Conservation (phyloP, 2,797 vertebrate genomes). For the Ambastaia sidthimunki region DNA sequence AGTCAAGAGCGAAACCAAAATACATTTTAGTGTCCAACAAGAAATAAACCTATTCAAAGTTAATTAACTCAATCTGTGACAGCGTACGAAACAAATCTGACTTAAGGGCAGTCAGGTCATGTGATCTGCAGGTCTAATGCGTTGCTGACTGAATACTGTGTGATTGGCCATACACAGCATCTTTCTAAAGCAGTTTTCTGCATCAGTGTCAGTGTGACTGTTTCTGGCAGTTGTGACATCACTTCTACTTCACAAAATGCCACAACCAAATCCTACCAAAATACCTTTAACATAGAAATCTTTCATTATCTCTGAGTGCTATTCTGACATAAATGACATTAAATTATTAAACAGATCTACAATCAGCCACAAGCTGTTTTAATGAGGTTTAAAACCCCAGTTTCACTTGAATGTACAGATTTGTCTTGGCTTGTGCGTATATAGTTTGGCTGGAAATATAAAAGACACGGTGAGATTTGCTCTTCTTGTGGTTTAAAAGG, state of each 20-base stretch:
- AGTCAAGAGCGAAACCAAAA: slow-evolving; percentile 32
- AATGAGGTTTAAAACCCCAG: slow-evolving; percentile 19
- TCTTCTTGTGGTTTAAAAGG: slow-evolving; percentile 1
- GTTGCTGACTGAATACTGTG: slow-evolving; percentile 1
- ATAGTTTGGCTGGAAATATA: background rate
- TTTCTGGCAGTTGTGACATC: background rate
- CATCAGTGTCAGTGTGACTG: background rate
- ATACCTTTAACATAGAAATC: slow-evolving; percentile 22
- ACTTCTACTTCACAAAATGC: slow-evolving; percentile 3
- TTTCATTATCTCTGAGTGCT: slow-evolving; percentile 27
- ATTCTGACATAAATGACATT: slow-evolving; percentile 24
- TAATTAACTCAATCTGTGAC: slow-evolving; percentile 4
- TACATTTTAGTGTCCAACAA: slow-evolving; percentile 29
- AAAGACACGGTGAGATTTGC: background rate
- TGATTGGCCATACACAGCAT: slow-evolving; percentile 10
- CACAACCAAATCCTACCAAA: slow-evolving; percentile 36
- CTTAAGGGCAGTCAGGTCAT: background rate
- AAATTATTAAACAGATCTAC: slow-evolving; percentile 39
- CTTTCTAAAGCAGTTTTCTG: slow-evolving; percentile 10
- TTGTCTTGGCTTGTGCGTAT: slow-evolving; percentile 29
- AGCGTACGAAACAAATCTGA: background rate
- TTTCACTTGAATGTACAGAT: slow-evolving; percentile 38
- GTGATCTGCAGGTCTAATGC: slow-evolving; percentile 39
- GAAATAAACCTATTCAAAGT: slow-evolving; percentile 13
- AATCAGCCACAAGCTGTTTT: slow-evolving; percentile 19